These are phyloP conservation scores for Puma concolor DNA, from an alignment of 2,113 vertebrate species.

Conservation along the genomic window DNA sequence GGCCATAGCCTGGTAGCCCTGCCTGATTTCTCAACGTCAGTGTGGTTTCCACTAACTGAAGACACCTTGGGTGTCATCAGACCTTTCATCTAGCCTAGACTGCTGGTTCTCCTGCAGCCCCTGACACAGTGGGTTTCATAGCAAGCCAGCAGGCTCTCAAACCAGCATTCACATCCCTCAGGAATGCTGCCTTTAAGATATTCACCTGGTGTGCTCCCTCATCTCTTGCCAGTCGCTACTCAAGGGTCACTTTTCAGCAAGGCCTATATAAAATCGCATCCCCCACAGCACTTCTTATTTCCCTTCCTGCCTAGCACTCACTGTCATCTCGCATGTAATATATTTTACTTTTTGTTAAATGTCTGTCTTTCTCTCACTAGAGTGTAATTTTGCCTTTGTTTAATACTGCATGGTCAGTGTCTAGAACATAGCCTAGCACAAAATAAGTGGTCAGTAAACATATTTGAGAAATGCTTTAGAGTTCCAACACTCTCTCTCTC, in stretches of 20 bases:
- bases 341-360: background rate
- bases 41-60: background rate
- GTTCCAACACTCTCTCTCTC: background rate
- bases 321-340: too few relatives aligned
- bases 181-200: too few relatives aligned
- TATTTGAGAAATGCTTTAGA: background rate
- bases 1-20: background rate
- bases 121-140: rapidly evolving
- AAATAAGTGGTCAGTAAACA: background rate
- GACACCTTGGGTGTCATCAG: too few relatives aligned
- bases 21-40: background rate
- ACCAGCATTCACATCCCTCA: rapidly evolving
- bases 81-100: background rate
- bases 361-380: background rate
- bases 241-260: background rate
- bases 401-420: background rate
- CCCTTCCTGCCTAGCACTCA: background rate
- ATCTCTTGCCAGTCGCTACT: background rate
- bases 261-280: background rate
- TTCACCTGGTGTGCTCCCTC: rapidly evolving
- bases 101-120: background rate
- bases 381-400: background rate
- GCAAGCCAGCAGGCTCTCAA: background rate
- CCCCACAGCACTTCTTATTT: background rate
- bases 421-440: background rate